phyloP scores from a whole-genome alignment of 2,113 vertebrate species.

The Notarius lentiginosus region DNA sequence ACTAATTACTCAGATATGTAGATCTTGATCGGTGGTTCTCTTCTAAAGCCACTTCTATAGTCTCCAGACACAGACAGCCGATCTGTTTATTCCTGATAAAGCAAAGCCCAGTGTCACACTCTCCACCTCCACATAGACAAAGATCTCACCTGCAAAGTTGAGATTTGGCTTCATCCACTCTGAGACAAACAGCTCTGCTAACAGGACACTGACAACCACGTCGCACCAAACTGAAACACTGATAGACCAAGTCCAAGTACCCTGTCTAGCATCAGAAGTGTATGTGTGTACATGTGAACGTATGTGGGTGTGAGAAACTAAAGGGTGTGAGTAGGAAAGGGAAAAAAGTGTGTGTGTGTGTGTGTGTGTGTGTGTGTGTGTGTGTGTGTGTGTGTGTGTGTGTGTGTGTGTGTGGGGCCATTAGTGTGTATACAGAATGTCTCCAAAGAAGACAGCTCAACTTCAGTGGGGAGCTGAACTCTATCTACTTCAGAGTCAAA shows the following conservation, averaged over 20 bases:
- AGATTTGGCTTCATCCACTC: conserved; percentile 22
- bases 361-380: conserved; percentile 14
- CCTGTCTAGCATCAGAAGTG: conserved; percentile 62
- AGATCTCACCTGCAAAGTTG: conserved; percentile 22
- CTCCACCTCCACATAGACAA: conserved; percentile 40
- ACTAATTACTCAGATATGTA: not conserved
- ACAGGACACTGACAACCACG: conserved; percentile 59
- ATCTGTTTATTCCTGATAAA: conserved; percentile 29
- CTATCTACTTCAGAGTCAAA: conserved; percentile 60
- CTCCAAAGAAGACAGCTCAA: conserved; percentile 63
- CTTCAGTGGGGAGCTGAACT: conserved; percentile 63
- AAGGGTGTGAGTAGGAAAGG: conserved; percentile 11
- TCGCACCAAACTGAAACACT: conserved; percentile 38
- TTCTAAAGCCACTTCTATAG: not conserved
- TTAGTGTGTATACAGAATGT: conserved; percentile 49
- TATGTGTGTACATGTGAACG: not conserved
- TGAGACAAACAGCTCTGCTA: conserved; percentile 64
- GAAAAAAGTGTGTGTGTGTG: conserved; percentile 11
- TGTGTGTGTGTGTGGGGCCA: conserved; percentile 2
- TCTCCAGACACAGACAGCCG: conserved; percentile 2
- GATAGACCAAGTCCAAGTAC: conserved; percentile 64
- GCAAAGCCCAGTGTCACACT: not conserved
- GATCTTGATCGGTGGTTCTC: not conserved
- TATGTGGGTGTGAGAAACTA: conserved; percentile 1
- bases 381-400: not conserved